phyloP scores from a whole-genome alignment of 2,888 invertebrate species.

The Andricus curvator region DNA sequence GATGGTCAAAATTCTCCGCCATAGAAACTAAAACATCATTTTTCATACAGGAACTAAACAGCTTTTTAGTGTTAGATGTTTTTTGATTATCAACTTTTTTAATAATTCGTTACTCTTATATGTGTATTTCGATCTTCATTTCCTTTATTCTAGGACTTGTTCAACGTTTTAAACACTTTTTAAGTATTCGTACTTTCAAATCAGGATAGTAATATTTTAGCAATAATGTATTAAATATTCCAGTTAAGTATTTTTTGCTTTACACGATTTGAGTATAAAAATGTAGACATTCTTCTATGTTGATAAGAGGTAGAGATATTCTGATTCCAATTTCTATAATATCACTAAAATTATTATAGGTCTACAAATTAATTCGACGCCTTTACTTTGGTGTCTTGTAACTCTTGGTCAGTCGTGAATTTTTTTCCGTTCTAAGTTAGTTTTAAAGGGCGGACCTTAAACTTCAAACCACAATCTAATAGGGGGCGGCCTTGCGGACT shows the following conservation, averaged over 20 bases:
- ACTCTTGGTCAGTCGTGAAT: too few relatives aligned
- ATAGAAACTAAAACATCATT: neutral
- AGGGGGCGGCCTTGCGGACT: too few relatives aligned
- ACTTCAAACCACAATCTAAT: too few relatives aligned
- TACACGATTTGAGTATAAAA: neutral
- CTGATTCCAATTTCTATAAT: neutral
- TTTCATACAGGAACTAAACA: neutral
- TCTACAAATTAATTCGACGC: too few relatives aligned
- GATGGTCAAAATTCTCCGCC: neutral
- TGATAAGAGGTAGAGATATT: neutral
- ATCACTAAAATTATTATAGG: too few relatives aligned
- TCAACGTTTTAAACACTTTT: neutral
- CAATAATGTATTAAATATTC: neutral
- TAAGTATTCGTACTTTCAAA: neutral
- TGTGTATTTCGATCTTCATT: conserved; percentile 37
- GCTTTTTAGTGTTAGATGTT: neutral
- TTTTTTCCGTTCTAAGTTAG: too few relatives aligned
- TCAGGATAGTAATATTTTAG: neutral
- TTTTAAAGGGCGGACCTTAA: too few relatives aligned
- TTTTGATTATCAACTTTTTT: neutral
- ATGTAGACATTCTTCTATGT: neutral
- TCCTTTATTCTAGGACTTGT: conserved; percentile 5
- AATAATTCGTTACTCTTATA: conserved; percentile 15
- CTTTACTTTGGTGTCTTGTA: too few relatives aligned
- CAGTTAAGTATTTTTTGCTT: neutral